These are phyloP conservation scores for Philonicus albiceps DNA, from an alignment of 2,888 invertebrate species.

Conservation along the genomic window DNA sequence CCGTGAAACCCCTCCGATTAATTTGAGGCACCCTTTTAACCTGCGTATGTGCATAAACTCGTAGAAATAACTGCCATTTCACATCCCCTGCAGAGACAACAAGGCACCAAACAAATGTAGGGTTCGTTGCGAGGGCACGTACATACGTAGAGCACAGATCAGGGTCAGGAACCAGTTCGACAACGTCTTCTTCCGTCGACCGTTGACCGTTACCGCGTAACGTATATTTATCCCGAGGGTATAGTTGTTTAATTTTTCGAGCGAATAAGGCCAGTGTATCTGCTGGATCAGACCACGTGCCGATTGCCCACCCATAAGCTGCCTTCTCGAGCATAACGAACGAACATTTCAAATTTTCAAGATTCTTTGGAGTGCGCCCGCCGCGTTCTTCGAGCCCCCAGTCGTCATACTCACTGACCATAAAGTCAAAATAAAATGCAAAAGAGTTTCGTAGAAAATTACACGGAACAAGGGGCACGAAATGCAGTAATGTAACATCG, in stretches of 20 bases:
- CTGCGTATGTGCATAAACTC: background rate
- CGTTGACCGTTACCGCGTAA: background rate
- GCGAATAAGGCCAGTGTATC: constrained; percentile 16
- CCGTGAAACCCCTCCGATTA: background rate
- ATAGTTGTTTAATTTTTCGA: constrained; percentile 4
- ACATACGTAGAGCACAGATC: background rate
- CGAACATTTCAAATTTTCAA: constrained; percentile 16
- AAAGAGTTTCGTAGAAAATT: constrained; percentile 24
- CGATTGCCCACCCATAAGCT: constrained; percentile 4
- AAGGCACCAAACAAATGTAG: background rate
- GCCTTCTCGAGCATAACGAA: constrained; percentile 29
- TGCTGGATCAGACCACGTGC: constrained; percentile 21
- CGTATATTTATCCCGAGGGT: background rate
- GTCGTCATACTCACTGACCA: constrained; percentile 17
- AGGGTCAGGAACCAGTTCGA: constrained; percentile 18
- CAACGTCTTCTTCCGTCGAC: background rate
- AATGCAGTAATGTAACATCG: background rate
- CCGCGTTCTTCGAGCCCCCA: background rate
- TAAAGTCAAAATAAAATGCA: constrained; percentile 3
- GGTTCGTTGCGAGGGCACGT: background rate
- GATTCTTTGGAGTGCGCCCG: constrained; percentile 9
- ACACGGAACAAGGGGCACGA: constrained; percentile 29
- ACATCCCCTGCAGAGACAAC: background rate
- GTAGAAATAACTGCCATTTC: background rate
- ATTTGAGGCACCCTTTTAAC: background rate